Percentiles rank a stretch among this genome's conserved stretches.
Conservation (phyloP, 2,113 vertebrate species). For the Zootoca vivipara region DNA sequence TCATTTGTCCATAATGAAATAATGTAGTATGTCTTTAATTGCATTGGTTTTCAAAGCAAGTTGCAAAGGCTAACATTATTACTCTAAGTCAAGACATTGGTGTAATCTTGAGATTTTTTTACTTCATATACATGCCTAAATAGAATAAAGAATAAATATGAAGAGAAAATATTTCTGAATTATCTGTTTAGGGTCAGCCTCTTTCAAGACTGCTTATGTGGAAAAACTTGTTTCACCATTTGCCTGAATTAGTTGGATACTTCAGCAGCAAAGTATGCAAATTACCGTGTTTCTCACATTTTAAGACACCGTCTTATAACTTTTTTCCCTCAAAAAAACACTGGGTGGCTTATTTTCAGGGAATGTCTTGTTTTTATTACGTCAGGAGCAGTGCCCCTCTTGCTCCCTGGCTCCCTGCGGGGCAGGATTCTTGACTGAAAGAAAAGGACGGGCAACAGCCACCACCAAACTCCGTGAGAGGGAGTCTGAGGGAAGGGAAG, state of each 20-base stretch:
- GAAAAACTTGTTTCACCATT: conserved; percentile 39
- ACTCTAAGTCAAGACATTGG: background rate
- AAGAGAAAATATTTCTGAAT: conserved; percentile 22
- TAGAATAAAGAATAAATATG: background rate
- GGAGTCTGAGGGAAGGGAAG: too few relatives aligned
- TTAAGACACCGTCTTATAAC: too few relatives aligned
- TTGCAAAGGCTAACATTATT: background rate
- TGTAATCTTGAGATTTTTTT: background rate
- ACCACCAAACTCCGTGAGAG: too few relatives aligned
- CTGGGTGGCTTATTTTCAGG: too few relatives aligned
- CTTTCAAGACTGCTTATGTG: conserved; percentile 24
- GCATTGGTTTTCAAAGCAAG: background rate
- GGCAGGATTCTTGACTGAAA: too few relatives aligned
- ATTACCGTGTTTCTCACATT: too few relatives aligned
- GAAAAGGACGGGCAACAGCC: too few relatives aligned
- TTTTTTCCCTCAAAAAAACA: too few relatives aligned
- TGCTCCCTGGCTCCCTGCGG: too few relatives aligned
- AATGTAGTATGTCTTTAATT: background rate
- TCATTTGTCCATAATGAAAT: background rate
- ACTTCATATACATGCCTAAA: background rate
- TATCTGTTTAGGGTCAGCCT: conserved; percentile 28
- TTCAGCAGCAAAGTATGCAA: background rate
- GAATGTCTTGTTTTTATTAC: too few relatives aligned
- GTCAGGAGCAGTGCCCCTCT: too few relatives aligned
- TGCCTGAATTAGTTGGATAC: conserved; percentile 20